Evolutionary conservation across 1,140 invertebrate species (phyloP).

Genomic region (Monochamus saltuarius): DNA sequence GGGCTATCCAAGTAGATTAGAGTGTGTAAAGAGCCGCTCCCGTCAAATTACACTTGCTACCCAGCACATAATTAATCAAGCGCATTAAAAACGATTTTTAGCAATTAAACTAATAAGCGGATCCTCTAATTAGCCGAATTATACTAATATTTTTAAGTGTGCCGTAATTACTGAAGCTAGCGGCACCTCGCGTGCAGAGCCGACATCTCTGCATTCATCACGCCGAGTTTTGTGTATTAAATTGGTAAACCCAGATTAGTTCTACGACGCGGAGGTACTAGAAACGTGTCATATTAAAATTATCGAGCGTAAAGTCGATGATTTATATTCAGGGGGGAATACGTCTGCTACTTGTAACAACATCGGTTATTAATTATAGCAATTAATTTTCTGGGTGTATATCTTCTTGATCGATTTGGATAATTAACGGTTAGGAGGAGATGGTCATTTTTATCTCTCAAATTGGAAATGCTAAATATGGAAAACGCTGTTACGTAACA

Average conservation of each 20-base stretch:
- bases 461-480: no score
- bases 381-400: background rate
- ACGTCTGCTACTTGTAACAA: conserved; percentile 3
- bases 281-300: conserved; percentile 7
- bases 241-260: background rate
- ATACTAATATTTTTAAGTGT: no score
- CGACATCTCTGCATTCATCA: conserved; percentile 7
- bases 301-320: conserved; percentile 7
- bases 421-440: background rate
- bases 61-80: no score
- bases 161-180: no score
- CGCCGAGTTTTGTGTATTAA: conserved; percentile 1
- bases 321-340: background rate
- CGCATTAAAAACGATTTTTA: no score
- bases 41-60: no score
- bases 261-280: background rate
- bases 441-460: no score
- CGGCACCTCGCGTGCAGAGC: background rate
- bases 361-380: conserved; percentile 5
- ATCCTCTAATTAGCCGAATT: no score
- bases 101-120: no score
- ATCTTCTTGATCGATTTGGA: conserved; percentile 2
- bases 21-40: no score
- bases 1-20: no score
- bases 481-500: no score